Conservation (phyloP, 2,113 vertebrate species). For the Caranx melampygus region DNA sequence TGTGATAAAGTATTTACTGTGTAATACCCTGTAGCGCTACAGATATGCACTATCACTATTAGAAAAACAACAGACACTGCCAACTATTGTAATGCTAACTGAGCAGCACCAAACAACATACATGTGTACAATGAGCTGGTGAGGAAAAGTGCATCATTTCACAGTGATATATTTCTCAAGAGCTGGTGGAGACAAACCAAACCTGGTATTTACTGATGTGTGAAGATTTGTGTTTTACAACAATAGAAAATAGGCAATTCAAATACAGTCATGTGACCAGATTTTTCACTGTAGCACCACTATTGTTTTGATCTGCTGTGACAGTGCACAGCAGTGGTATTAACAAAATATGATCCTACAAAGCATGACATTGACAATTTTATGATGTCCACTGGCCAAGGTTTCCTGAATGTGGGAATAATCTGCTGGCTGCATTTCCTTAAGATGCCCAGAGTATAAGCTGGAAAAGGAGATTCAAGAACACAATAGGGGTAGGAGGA, state of each 20-base stretch:
- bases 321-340: not conserved
- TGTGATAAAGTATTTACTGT: too few relatives aligned
- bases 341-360: not conserved
- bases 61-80: too few relatives aligned
- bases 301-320: too few relatives aligned
- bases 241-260: too few relatives aligned
- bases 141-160: not conserved
- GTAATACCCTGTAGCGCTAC: not conserved
- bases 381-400: not conserved
- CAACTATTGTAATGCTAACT: not conserved
- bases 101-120: not conserved
- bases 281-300: too few relatives aligned
- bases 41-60: too few relatives aligned
- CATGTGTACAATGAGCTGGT: not conserved
- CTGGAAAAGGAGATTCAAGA: too few relatives aligned
- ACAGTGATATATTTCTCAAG: not conserved
- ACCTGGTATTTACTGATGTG: too few relatives aligned
- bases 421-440: not conserved
- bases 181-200: not conserved
- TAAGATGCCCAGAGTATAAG: too few relatives aligned
- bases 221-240: too few relatives aligned
- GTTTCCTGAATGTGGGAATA: not conserved
- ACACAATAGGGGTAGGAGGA: not conserved
- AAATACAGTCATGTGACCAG: too few relatives aligned
- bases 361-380: not conserved